Conservation (phyloP, 2,113 vertebrate genomes). For the Perognathus longimembris region DNA sequence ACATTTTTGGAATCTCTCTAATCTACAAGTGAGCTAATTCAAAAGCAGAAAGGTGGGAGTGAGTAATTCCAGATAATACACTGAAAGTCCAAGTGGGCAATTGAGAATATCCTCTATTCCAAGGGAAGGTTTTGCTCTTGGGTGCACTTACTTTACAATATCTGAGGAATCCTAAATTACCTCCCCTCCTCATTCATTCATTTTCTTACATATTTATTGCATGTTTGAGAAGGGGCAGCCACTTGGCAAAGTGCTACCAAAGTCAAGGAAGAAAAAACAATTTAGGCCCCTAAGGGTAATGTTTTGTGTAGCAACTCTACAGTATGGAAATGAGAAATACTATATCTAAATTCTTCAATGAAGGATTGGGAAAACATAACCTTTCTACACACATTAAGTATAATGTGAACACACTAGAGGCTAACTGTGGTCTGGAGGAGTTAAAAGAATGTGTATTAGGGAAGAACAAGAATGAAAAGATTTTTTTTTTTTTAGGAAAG, state of each 20-base stretch:
- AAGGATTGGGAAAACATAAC: not conserved
- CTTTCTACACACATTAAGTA: not conserved
- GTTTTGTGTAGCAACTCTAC: not conserved
- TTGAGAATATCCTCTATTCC: not conserved
- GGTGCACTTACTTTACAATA: not conserved
- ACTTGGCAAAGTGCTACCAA: not conserved
- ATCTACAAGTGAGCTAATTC: not conserved
- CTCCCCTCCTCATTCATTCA: not conserved
- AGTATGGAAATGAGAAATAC: not conserved
- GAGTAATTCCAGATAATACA: not conserved
- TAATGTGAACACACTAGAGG: no score
- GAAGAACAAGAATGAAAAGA: constrained; percentile 4
- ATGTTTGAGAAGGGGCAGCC: not conserved
- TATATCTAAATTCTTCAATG: not conserved
- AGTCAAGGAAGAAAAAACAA: not conserved
- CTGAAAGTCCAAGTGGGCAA: not conserved
- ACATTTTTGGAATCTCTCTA: not conserved
- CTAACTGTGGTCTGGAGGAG: not conserved
- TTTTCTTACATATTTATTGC: not conserved
- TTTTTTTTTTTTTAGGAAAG: no score
- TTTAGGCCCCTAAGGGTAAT: not conserved
- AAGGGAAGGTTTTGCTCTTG: not conserved
- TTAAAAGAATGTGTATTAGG: not conserved
- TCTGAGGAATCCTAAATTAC: not conserved
- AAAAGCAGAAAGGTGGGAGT: not conserved